Evolutionary conservation across 2,113 vertebrate species (phyloP).

Genomic region (Camelus dromedarius): DNA sequence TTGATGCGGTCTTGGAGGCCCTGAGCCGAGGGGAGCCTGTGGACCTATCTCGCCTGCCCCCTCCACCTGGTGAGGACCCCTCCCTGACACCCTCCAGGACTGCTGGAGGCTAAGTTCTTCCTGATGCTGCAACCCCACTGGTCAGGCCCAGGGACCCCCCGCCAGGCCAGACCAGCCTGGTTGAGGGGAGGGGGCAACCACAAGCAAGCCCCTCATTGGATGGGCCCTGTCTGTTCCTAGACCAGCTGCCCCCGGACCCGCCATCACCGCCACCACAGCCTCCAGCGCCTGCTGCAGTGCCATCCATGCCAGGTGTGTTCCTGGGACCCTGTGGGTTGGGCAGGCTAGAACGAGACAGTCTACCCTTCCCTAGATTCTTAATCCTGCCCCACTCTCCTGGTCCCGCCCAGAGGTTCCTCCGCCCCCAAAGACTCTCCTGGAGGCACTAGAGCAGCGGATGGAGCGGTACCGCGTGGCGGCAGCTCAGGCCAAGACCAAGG

Average conservation of each 20-base stretch:
- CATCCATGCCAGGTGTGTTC: constrained; percentile 54
- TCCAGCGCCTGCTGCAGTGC: constrained; percentile 31
- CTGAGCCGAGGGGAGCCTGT: constrained; percentile 87
- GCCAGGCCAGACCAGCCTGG: background rate
- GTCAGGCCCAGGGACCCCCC: background rate
- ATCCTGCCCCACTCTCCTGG: fast-evolving
- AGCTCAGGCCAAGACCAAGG: constrained; percentile 91
- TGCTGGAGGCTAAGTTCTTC: background rate
- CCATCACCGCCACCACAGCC: constrained; percentile 18
- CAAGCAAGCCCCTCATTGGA: background rate
- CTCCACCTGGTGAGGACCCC: constrained; percentile 90
- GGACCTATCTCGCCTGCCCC: constrained; percentile 89
- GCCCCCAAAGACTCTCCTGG: constrained; percentile 88
- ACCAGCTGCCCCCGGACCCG: constrained; percentile 76
- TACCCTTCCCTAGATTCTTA: background rate
- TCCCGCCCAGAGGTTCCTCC: constrained; percentile 82
- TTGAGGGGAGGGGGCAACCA: background rate
- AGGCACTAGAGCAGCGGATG: constrained; percentile 95
- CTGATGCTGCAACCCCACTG: background rate
- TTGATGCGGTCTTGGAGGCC: constrained; percentile 89
- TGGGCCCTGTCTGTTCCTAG: constrained; percentile 69
- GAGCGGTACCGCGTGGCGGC: constrained; percentile 91
- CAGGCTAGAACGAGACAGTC: fast-evolving
- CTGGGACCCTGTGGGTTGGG: background rate
- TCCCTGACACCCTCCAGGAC: background rate